A percentile compares a stretch with the other conserved stretches of the same genome.
Conservation (phyloP, 2,888 invertebrate species). For the Perizoma flavofasciatum region DNA sequence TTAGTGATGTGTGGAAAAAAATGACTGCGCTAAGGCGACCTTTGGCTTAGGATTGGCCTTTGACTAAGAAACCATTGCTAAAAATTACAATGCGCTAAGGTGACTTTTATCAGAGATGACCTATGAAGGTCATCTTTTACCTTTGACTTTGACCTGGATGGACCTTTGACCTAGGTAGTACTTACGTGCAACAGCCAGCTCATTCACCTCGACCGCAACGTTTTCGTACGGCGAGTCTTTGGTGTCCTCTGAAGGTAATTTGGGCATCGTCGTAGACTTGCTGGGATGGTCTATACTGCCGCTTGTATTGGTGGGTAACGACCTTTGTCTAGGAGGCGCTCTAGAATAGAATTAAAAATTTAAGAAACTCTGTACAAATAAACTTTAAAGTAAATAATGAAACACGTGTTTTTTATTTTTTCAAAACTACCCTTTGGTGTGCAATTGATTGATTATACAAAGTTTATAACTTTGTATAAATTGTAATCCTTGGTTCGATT, state of each 20-base stretch:
- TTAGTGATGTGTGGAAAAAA: background rate
- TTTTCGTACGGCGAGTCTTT: constrained; percentile 77
- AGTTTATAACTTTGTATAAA: no score
- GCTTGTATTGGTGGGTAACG: constrained; percentile 67
- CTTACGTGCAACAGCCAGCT: constrained; percentile 71
- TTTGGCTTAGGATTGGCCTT: background rate
- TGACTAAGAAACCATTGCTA: background rate
- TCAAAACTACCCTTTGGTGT: no score
- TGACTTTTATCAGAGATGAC: background rate
- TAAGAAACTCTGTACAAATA: no score
- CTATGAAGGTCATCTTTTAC: background rate
- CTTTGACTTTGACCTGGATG: background rate
- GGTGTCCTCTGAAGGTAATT: constrained; percentile 76
- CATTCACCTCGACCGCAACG: constrained; percentile 68
- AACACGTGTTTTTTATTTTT: no score
- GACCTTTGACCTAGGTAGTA: constrained; percentile 31
- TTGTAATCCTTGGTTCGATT: no score
- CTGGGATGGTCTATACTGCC: constrained; percentile 71
- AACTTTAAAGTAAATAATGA: no score
- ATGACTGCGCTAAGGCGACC: background rate
- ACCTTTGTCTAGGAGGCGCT: constrained; percentile 73
- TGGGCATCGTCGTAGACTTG: constrained; percentile 84
- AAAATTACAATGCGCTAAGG: background rate
- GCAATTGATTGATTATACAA: no score
- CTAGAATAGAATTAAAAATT: constrained; percentile 33